Evolutionary conservation across 2,888 invertebrate genomes (phyloP).

Genomic region (Leucophenga maculata): DNA sequence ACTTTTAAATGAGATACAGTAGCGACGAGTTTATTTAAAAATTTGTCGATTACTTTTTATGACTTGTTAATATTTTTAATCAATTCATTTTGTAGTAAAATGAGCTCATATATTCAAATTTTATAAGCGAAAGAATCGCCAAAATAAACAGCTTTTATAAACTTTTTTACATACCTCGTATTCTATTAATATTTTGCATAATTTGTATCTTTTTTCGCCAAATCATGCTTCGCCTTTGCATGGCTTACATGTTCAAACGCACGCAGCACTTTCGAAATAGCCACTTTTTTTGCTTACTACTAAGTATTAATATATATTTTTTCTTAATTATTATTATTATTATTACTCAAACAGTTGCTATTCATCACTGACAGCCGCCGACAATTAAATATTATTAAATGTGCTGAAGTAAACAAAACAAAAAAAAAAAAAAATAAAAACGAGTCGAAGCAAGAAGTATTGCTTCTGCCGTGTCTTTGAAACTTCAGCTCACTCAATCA

Average conservation of each 20-base stretch:
- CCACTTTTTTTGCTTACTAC: conserved; percentile 4
- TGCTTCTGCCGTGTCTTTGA: neutral
- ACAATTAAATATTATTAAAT: conserved; percentile 26
- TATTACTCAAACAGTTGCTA: conserved; percentile 24
- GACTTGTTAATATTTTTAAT: too few species aligned
- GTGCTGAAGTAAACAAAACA: neutral
- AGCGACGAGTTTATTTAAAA: too few species aligned
- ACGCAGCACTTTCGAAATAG: conserved; percentile 11
- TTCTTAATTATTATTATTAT: conserved; percentile 3
- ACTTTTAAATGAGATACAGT: too few species aligned
- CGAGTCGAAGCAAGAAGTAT: neutral
- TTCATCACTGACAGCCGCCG: conserved; percentile 25
- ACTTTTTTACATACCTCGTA: too few species aligned
- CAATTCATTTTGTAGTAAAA: too few species aligned
- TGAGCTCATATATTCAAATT: too few species aligned
- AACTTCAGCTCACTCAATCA: neutral
- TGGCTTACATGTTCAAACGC: neutral
- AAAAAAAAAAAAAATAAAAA: neutral
- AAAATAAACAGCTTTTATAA: too few species aligned
- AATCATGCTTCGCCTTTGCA: neutral
- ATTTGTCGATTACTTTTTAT: too few species aligned
- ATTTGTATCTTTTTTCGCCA: neutral
- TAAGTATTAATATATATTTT: too few species aligned
- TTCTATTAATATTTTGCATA: neutral
- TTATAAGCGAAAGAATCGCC: too few species aligned